Evolutionary conservation across 1,140 invertebrate genomes (phyloP), one percentile per base, ranked within the genome.

Genomic region (Potamilus streckersoni): DNA sequence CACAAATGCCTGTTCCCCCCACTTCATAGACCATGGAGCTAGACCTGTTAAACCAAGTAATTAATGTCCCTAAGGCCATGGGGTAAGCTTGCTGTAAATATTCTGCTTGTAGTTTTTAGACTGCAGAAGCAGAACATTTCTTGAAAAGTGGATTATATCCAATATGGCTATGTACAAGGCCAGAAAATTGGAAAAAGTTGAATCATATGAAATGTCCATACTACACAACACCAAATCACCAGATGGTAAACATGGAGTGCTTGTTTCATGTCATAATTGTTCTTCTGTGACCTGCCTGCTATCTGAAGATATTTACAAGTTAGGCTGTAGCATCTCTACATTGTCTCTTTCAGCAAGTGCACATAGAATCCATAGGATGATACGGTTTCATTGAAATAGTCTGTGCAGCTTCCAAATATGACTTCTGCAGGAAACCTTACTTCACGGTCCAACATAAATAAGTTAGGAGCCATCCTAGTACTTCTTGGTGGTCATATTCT

Each of bases 401-500:
- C 23, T 23, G 23, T 23, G 23, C 23, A 23, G 23, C 23, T 23
- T 23, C 23, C 23, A 23, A 23, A 23, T 23, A 23, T 23, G 23
- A 23, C n/a, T 71, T 79, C 63, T 14, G 72, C 49, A 49, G 76
- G 74, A 2, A 79, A 16, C 2, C 38, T 19, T n/a, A 76, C 61
- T 16, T 82, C 79, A 17, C 71, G 31, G 15, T 79, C 81, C 12
- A 81, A 67, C 79, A 81, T 81, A 1, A 83, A 55, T 3, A 71
- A 17, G 70, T 81, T 79, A 38, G 79, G 76, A 6, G 67, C 78
- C 5, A 73, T 31, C 13, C 74, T 80, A 59, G 74, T 75, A 38
- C 17, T 72, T 5, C 76, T 59, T 60, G 77, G 66, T 2, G 38
- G 23, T 15, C 71, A 76, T 0, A 56, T 14, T 38, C 70, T 49